Percentiles rank a stretch among this genome's conserved stretches.
phyloP scores from a whole-genome alignment of 2,113 vertebrate species.

The Psammodynastes pulverulentus region DNA sequence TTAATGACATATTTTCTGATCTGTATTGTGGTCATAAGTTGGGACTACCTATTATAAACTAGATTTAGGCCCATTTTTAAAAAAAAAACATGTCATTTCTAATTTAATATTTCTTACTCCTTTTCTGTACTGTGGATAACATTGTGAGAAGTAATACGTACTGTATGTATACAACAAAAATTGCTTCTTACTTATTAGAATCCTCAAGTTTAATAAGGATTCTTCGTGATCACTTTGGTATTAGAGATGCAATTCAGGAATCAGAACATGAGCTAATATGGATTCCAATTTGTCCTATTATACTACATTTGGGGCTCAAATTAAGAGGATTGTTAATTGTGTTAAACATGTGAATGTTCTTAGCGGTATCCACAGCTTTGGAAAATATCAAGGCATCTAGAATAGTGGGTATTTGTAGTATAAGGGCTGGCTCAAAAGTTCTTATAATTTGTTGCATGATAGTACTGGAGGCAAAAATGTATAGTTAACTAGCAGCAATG shows the following conservation, averaged over 20 bases:
- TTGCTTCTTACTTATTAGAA: background rate
- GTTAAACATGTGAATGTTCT: background rate
- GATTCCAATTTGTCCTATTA: background rate
- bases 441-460: background rate
- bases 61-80: background rate
- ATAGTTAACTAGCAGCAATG: background rate
- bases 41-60: background rate
- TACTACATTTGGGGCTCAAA: background rate
- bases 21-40: background rate
- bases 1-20: background rate
- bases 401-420: background rate
- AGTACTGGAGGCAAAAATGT: background rate
- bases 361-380: background rate
- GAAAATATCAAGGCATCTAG: background rate
- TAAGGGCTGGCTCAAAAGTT: background rate
- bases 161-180: background rate
- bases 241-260: background rate
- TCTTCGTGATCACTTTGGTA: background rate
- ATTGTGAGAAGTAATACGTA: background rate
- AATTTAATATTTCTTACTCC: background rate
- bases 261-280: background rate
- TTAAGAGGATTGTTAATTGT: background rate
- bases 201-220: background rate
- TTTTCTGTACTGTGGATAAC: background rate
- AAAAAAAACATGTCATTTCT: no score